Base-by-base conservation (phyloP, 2,797 vertebrate genomes). In the Myoxocephalus aenaeus region DNA sequence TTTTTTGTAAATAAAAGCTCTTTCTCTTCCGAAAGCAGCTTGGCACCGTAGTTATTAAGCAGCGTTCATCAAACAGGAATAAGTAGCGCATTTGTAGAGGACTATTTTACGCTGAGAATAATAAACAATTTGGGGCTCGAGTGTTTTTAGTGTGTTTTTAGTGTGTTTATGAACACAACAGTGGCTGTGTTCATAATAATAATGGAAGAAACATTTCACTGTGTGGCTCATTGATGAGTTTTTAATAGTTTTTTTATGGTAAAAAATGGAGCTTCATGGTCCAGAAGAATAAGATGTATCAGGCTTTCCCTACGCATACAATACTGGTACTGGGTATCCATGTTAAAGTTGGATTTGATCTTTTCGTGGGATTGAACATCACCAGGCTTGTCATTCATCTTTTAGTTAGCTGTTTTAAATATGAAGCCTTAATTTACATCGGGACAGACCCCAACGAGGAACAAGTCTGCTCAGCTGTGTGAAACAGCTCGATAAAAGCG, bases 181-280 rank as follows among this genome's bases (percentile, higher is more conserved):
- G 8, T 36, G 14, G 4, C 3, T 1, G 4, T 65, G 40, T 27
- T 57, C 7, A 0, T 56, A 0, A 3, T 56, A 0, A 3, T 42
- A 20, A 61, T 9, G 7, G 11, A 42, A 7, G 4, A 12, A 51
- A 48, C 38, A 22, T 40, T 42, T 70, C 50, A 36, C 7, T 46
- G 44, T 18, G 22, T 25, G 0, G 40, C 22, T 58, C 12, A 6
- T 0, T 56, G 2, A 57, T 20, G n/a, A 44, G 44, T 7, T 59
- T 42, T 58, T 59, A 2, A 65, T 11, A 15, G 20, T 53, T 61
- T 50, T 32, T 29, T 53, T 25, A 25, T 36, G n/a, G 15, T 34
- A 6, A 68, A 50, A 2, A 32, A 14, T 12, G 5, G 29, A 42
- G 25, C 12, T 15, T 15, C 14, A 0, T 25, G n/a, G 1, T 13